Conservation (phyloP, 2,888 invertebrate species). For the Dugesia japonica region DNA sequence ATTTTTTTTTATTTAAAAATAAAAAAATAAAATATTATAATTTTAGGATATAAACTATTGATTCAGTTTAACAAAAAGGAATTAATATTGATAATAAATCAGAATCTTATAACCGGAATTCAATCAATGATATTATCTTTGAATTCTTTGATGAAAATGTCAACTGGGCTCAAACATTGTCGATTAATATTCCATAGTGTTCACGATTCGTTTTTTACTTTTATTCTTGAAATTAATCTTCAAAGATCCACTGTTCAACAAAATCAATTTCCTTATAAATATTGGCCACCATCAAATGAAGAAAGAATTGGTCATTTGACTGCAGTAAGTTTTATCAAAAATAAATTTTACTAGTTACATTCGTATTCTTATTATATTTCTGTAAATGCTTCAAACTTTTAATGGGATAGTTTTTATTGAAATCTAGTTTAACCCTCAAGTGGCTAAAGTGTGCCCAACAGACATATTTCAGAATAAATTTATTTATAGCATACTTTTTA, state of each 20-base stretch:
- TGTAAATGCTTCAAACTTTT: too few relatives aligned
- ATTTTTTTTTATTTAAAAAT: too few relatives aligned
- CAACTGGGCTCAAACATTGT: slow-evolving; percentile 9
- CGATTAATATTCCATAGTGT: neutral
- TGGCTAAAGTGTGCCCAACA: too few relatives aligned
- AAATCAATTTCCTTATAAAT: neutral
- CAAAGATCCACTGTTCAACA: neutral
- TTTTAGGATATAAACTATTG: neutral
- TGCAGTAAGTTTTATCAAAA: neutral
- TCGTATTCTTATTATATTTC: too few relatives aligned
- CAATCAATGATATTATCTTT: neutral
- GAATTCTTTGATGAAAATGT: neutral
- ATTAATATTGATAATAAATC: neutral
- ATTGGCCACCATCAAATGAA: slow-evolving; percentile 20
- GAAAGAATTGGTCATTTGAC: neutral
- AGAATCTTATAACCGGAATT: neutral
- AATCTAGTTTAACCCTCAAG: too few relatives aligned
- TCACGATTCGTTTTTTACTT: neutral
- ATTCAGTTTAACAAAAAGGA: neutral
- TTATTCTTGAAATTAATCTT: neutral
- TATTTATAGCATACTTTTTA: too few relatives aligned
- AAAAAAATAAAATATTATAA: neutral
- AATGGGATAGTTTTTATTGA: too few relatives aligned
- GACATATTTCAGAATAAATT: too few relatives aligned
- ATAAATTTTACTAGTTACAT: too few relatives aligned